Evolutionary conservation across 2,888 invertebrate species (phyloP), one percentile per base, ranked within the genome.

Genomic region (Zygogramma bicolorata): DNA sequence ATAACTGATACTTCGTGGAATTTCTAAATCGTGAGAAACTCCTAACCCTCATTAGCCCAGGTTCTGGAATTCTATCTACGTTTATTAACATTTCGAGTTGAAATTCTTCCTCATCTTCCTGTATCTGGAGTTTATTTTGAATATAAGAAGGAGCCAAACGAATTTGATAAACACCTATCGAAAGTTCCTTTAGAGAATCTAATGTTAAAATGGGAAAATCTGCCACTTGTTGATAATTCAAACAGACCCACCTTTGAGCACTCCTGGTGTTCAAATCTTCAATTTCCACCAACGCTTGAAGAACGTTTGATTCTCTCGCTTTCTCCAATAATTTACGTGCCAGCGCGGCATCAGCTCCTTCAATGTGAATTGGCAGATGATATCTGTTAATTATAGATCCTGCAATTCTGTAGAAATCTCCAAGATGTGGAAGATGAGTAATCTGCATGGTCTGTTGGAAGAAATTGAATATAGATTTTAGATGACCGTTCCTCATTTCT

Each of bases 221-320:
- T n/a, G n/a, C n/a, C n/a, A n/a, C n/a, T n/a, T n/a, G n/a, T n/a
- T n/a, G n/a, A n/a, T n/a, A n/a, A n/a, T n/a, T n/a, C n/a, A n/a
- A n/a, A n/a, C n/a, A n/a, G n/a, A n/a, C 15, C 61, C 15, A 18
- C 18, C 34, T 34, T 65, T 31, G 46, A 61, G 34, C 63, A 18
- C 15, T 38, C 20, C 68, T 42, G 18, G 18, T n/a, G 38, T 59
- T 27, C 18, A 70, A 34, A 25, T 53, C 46, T 53, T 65, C 65
- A 25, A 38, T 46, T 65, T 65, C 42, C 18, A 66, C 65, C 40
- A 15, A 38, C 10, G 65, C 70, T 57, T 70, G 60, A n/a, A 60
- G 18, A 25, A 60, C 15, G 15, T 60, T 60, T 3, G 60, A 34
- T 6, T 29, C 31, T 60, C 5, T 27, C 7, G 59, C 25, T 13